Conservation (phyloP, 2,797 vertebrate species). For the Halcyon leucocephala region DNA sequence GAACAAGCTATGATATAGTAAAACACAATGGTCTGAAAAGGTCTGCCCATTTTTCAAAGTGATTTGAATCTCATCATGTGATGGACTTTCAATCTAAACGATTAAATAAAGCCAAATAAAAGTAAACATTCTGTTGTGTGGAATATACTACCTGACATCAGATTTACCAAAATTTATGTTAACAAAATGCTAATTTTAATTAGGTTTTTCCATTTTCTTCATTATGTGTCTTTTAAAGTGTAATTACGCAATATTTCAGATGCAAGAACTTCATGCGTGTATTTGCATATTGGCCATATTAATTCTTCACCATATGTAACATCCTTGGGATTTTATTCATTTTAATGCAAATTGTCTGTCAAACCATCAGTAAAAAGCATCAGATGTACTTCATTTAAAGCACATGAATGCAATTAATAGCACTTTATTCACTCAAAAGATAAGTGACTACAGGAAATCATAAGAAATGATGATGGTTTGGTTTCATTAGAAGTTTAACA, state of each 20-base stretch:
- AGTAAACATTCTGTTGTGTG: neutral
- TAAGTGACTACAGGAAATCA: conserved; percentile 75
- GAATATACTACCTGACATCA: neutral
- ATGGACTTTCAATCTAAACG: neutral
- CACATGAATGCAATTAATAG: conserved; percentile 84
- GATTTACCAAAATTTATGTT: neutral
- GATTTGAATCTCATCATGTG: neutral
- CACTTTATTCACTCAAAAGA: conserved; percentile 75
- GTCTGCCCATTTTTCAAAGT: neutral
- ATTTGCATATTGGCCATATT: conserved; percentile 8
- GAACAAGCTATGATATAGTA: neutral
- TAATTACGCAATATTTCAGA: neutral
- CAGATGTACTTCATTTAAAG: conserved; percentile 83
- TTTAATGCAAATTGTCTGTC: conserved; percentile 80
- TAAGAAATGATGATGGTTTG: conserved; percentile 59
- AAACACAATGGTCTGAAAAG: neutral
- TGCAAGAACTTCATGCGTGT: neutral
- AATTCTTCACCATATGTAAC: neutral
- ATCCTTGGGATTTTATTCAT: conserved; percentile 37
- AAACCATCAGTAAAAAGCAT: conserved; percentile 82
- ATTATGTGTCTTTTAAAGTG: neutral
- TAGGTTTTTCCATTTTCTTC: neutral
- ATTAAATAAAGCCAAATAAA: neutral
- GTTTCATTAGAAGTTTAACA: conserved; percentile 77
- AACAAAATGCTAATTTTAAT: neutral